Base-by-base conservation (phyloP, 2,797 vertebrate species). In the Silurus aristotelis region DNA sequence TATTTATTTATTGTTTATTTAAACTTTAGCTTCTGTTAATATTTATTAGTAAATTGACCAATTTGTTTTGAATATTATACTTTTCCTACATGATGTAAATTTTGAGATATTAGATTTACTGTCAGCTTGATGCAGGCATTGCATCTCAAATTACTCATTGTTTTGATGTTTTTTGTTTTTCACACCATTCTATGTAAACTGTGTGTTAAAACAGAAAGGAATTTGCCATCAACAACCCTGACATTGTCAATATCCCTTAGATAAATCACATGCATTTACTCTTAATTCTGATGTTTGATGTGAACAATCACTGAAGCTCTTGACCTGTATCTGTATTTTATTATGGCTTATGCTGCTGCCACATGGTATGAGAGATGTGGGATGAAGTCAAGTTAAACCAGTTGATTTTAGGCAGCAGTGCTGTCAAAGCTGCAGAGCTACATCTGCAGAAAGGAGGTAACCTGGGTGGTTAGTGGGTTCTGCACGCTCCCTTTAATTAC, bases 401-500 rank as follows among this genome's bases (percentile, higher is more conserved):
- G 2, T 55, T 73, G 14, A 76, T 76, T 76, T 76, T 14, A 58
- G 31, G 27, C 76, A 63, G 48, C 55, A 56, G 55, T 19, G 31
- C 20, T 46, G 68, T 22, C 38, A 71, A 46, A 10, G 72, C n/a
- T 25, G n/a, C 72, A 5, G 5, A 38, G 38, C 38, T 38, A 4
- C 38, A 38, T 38, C n/a, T 27, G 14, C 15, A 75, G 43, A 38
- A 63, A 38, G 27, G 5, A 63, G 10, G 9, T 0, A 79, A 48
- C 20, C 20, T 25, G 31, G 38, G 86, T 95, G 96, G 1, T 93
- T 60, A 87, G 82, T 80, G 76, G 61, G 8, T 27, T 86, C 61
- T 82, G 22, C 61, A 60, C 22, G 27, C 46, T 66, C 55, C 25
- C 55, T 61, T 78, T 84, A 66, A 80, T 80, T 80, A 66, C 66